phyloP scores from a whole-genome alignment of 2,113 vertebrate species.

The Regulus satrapa region DNA sequence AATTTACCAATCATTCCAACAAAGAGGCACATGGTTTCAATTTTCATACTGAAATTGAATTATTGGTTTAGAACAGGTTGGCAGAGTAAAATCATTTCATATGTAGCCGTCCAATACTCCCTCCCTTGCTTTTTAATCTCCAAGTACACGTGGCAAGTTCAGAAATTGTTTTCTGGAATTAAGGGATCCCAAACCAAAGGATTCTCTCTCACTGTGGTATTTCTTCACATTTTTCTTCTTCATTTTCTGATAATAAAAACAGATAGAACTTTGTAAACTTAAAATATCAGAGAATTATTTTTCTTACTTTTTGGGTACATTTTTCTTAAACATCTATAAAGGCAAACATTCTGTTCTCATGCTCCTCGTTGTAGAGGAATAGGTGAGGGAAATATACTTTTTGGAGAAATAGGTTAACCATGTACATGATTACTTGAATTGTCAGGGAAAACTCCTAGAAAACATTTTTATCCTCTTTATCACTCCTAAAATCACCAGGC shows the following conservation, averaged over 20 bases:
- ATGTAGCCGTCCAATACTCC: not conserved
- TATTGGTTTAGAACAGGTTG: conserved; percentile 6
- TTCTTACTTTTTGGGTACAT: not conserved
- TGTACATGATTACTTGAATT: not conserved
- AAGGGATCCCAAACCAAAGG: not conserved
- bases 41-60: conserved; percentile 21
- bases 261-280: not conserved
- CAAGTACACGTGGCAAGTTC: not conserved
- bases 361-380: no score
- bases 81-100: not conserved
- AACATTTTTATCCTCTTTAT: not conserved
- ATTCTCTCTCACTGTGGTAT: not conserved
- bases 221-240: not conserved
- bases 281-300: not conserved
- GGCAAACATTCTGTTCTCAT: not conserved
- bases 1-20: not conserved
- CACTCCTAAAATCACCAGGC: not conserved
- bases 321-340: not conserved
- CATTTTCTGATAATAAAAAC: not conserved
- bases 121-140: not conserved
- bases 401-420: not conserved
- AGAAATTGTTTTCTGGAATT: not conserved
- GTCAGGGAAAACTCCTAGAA: not conserved
- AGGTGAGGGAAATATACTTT: not conserved
- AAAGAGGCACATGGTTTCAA: not conserved